Conservation (phyloP, 2,797 vertebrate genomes). For the Lophotriccus pileatus region DNA sequence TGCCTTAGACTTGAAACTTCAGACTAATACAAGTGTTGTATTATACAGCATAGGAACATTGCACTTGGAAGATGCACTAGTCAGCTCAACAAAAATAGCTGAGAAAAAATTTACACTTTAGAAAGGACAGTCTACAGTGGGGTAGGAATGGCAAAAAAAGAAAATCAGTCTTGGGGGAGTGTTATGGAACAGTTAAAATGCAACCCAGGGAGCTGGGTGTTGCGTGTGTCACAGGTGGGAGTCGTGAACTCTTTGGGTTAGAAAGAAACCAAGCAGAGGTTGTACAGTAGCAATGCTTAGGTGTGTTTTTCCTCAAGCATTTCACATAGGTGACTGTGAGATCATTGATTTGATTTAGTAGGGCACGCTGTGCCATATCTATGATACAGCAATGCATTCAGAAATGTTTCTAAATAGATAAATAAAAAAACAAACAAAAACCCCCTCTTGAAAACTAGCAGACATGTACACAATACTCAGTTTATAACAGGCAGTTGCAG, state of each 20-base stretch:
- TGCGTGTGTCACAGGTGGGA: accelerated
- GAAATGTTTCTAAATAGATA: not conserved
- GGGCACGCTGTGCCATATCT: not conserved
- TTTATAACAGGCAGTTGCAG: not conserved
- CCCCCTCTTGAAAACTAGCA: not conserved
- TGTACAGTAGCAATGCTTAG: not conserved
- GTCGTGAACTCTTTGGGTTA: not conserved
- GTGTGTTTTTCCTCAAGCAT: not conserved
- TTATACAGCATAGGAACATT: not conserved
- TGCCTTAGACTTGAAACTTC: not conserved
- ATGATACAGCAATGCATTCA: not conserved
- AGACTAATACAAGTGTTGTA: not conserved
- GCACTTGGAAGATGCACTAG: not conserved
- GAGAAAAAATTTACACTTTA: not conserved
- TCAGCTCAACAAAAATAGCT: not conserved
- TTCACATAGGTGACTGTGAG: not conserved
- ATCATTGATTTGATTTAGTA: not conserved
- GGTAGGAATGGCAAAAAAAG: not conserved
- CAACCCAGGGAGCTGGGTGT: not conserved
- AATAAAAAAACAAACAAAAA: not conserved
- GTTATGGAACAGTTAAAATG: not conserved
- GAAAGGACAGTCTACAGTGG: not conserved
- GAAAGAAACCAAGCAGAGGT: not conserved
- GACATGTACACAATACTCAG: not conserved
- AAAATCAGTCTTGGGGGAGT: too few relatives aligned